Base-by-base conservation (phyloP, 2,888 invertebrate genomes). In the Agrilus biguttatus region DNA sequence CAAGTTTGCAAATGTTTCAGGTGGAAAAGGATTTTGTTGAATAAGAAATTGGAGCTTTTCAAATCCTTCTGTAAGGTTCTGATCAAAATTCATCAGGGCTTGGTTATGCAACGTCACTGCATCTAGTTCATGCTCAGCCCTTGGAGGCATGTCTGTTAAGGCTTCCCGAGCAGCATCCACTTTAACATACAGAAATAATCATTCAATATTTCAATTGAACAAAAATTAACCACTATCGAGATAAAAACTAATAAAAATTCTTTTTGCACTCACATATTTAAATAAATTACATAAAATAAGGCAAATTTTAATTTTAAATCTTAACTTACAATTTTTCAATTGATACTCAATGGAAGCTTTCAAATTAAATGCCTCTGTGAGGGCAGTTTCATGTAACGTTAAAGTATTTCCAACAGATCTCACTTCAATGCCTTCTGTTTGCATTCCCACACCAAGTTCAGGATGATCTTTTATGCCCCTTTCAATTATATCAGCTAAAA, bases 311-410 rank as follows among this genome's bases (percentile, higher is more conserved):
- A 17, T 23, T 8, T 23, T 23, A 32, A 40, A n/a, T 14, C 17
- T 10, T 21, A 21, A 50, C 60, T 68, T 69, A 76, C 86, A 72
- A 62, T 91, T 88, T 62, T 85, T 86, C 40, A 87, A 74, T 62
- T 93, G 90, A 67, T 91, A 98, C 66, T 97, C 96, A 54, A 98
- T 92, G 5, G 97, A 97, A 8, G 97, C 95, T 72, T 97, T 97
- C 17, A 98, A 73, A 69, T 98, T 98, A 60, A 97, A 92, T 0
- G 97, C 96, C 69, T 98, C 98, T 10, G 98, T 90, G 3, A 98
- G 74, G 14, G 95, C 93, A 4, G 97, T 96, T 63, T 96, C 85
- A 58, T 97, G 95, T 45, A 98, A 72, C 1, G 86, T 86, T 45
- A 91, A 69, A 1, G 93, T 91, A 65, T 96, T 96, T 0, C 97